These are phyloP conservation scores for Mionectes macconnelli DNA, from an alignment of 2,113 vertebrate genomes.

Conservation along the genomic window DNA sequence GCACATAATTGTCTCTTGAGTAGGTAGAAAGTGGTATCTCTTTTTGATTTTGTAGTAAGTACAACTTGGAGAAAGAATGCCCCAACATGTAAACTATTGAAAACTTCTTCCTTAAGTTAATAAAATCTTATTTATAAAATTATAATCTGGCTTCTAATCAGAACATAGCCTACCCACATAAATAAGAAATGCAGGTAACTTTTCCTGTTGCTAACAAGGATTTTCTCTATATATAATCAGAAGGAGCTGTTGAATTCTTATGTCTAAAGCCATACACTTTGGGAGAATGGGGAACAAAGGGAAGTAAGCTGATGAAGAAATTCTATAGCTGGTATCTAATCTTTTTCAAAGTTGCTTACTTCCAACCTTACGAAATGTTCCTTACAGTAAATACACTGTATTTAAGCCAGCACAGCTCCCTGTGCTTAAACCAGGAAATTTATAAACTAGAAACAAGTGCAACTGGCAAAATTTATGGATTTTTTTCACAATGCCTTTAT, in stretches of 20 bases:
- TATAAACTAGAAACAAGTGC: background rate
- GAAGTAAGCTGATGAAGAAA: background rate
- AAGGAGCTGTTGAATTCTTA: background rate
- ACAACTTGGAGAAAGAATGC: rapidly evolving
- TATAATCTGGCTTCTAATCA: background rate
- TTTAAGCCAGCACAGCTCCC: background rate
- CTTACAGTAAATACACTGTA: background rate
- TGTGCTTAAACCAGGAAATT: background rate
- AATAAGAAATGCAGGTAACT: background rate
- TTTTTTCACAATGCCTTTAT: background rate
- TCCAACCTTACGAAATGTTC: background rate
- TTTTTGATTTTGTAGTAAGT: background rate
- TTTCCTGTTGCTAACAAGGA: background rate
- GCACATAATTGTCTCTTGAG: background rate
- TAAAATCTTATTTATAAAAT: background rate
- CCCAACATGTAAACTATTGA: background rate
- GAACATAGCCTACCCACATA: background rate
- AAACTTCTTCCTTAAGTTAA: background rate
- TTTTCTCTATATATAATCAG: background rate
- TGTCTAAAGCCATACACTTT: background rate
- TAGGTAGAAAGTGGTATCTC: background rate
- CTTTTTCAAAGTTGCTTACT: background rate
- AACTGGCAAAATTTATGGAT: background rate
- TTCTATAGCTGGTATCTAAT: background rate
- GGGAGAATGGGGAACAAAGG: background rate